phyloP scores from a whole-genome alignment of 37 sponge, comb jelly and placozoan genomes.

The Halisarca cf. caerulea region DNA sequence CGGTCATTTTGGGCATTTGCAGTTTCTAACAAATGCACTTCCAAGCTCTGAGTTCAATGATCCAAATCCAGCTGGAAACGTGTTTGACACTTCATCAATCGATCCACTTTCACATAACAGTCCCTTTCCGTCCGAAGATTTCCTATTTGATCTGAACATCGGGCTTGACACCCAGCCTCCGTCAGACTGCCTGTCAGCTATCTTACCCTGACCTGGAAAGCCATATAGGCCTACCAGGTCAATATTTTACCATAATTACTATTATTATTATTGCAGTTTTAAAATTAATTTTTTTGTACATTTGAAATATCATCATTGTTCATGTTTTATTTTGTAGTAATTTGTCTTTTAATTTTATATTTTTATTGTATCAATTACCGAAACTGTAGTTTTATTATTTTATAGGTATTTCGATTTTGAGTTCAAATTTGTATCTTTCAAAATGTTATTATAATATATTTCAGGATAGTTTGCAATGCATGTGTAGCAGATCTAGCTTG shows the following conservation, averaged over 20 bases:
- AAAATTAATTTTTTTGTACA: too few relatives aligned
- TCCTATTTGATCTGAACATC: constrained; percentile 10
- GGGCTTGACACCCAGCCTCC: not conserved
- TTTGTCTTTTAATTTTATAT: not conserved
- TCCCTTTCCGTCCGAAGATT: not conserved
- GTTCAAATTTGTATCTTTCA: too few relatives aligned
- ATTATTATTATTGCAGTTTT: too few relatives aligned
- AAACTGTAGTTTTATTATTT: too few relatives aligned
- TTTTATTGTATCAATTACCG: too few relatives aligned
- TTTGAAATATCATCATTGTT: too few relatives aligned
- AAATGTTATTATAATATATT: too few relatives aligned
- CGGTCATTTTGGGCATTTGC: not conserved
- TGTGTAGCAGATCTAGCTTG: too few relatives aligned
- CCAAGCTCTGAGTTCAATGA: not conserved
- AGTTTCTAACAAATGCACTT: not conserved
- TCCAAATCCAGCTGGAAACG: not conserved
- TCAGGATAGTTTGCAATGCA: too few relatives aligned
- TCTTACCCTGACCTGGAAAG: not conserved
- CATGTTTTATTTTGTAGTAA: not conserved
- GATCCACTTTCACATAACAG: not conserved
- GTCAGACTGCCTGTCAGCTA: not conserved
- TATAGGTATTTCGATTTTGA: too few relatives aligned
- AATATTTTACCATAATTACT: too few relatives aligned
- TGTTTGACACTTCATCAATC: not conserved
- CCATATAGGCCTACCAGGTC: not conserved